Base-by-base conservation (phyloP, 2,888 invertebrate species). In the Merodon equestris region DNA sequence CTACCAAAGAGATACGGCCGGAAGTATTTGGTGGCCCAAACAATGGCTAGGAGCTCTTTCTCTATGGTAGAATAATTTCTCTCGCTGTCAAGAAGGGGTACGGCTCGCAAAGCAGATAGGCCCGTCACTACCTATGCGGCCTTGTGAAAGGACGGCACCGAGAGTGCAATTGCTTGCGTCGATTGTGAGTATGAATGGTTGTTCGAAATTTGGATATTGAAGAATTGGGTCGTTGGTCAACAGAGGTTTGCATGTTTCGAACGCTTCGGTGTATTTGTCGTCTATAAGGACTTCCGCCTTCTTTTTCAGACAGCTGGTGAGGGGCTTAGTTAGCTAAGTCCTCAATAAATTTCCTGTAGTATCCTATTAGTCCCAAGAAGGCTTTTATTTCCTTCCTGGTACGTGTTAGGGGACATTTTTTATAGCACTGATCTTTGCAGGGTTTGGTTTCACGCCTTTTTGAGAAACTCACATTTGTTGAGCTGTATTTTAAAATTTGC, bases 21-120 rank as follows among this genome's bases (percentile, higher is more conserved):
- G n/a, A n/a, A n/a, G n/a, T n/a, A n/a, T n/a, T n/a, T n/a, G n/a
- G 9, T n/a, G 13, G 44, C 82, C 63, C 70, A 82, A 1, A 84
- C 71, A 1, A 84, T 82, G 0, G 84, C 84, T 9, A 83, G 38
- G 0, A 83, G 50, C 79, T 85, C 85, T 53, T 82, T 83, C 56
- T 84, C 84, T 1, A 81, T 83, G 0, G 84, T 83, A 0, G 79
- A 67, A 50, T 84, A 85, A 36, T 83, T 83, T 17, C 15, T 18
- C 63, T 84, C 83, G 0, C 36, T 36, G 10, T 36, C 36, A n/a
- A 36, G 36, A 36, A 7, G 10, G 10, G 10, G 36, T 36, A 7
- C 36, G 5, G 36, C 36, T 36, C 5, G 36, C 36, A 10, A 36
- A 36, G 10, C 36, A 36, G 10, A 36, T 36, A 1, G 85, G 84